Conservation (phyloP, 2,797 vertebrate species). For the Echiichthys vipera region DNA sequence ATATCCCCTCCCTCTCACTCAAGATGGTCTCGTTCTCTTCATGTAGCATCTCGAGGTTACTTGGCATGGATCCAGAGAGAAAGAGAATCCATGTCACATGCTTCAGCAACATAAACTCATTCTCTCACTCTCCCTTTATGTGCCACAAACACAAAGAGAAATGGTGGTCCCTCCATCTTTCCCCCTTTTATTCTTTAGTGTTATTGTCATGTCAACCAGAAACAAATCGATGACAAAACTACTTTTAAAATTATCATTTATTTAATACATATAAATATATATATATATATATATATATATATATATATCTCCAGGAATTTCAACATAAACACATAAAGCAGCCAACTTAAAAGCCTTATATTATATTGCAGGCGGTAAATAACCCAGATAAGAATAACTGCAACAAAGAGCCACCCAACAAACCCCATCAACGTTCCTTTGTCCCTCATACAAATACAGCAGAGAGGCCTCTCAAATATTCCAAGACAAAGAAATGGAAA, state of each 20-base stretch:
- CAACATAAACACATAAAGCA: conserved; percentile 5
- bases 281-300: conserved; percentile 32
- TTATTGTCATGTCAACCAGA: conserved; percentile 21
- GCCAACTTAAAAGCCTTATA: conserved; percentile 18
- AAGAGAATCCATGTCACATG: conserved; percentile 30
- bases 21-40: conserved; percentile 23
- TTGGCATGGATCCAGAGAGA: conserved; percentile 49
- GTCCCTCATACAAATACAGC: neutral
- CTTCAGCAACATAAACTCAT: conserved; percentile 16
- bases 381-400: conserved; percentile 24
- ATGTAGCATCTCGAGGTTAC: conserved; percentile 15
- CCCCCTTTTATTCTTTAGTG: neutral
- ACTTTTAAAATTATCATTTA: no score
- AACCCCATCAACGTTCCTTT: conserved; percentile 17
- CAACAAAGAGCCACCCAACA: conserved; percentile 4
- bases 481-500: neutral
- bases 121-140: neutral
- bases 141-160: conserved; percentile 1
- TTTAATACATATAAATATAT: conserved; percentile 34
- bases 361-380: conserved; percentile 12
- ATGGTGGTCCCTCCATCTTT: neutral
- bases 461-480: neutral
- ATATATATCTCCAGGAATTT: conserved; percentile 6
- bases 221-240: conserved; percentile 38
- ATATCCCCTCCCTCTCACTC: conserved; percentile 20